phyloP scores from a whole-genome alignment of 2,113 vertebrate genomes.

The Bothrops jararaca region DNA sequence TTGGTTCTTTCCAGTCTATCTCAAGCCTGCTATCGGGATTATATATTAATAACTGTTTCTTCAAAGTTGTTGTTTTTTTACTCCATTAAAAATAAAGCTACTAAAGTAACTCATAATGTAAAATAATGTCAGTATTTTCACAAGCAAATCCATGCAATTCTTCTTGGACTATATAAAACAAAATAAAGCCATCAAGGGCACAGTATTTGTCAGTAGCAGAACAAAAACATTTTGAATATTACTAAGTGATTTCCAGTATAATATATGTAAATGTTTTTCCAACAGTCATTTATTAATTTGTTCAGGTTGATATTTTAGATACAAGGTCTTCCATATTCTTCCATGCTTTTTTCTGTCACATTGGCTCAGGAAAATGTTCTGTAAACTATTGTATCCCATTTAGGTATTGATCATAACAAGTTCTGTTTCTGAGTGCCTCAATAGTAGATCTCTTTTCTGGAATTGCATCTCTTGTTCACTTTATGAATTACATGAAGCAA shows the following conservation, averaged over 20 bases:
- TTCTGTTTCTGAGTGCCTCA: neutral
- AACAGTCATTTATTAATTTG: neutral
- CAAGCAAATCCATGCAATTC: neutral
- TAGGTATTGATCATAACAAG: neutral
- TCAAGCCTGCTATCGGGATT: neutral
- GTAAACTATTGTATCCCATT: neutral
- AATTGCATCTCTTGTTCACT: neutral
- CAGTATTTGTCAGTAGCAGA: neutral
- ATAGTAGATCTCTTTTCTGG: neutral
- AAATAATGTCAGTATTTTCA: slow-evolving; percentile 6
- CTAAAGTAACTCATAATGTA: neutral
- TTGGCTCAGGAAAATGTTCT: neutral
- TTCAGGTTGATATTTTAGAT: neutral
- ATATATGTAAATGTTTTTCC: neutral
- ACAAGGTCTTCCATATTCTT: neutral
- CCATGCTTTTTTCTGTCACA: neutral
- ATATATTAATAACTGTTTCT: neutral
- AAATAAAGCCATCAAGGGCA: neutral
- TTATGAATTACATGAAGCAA: neutral
- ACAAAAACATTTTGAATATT: neutral
- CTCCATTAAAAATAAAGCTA: neutral
- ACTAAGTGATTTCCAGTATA: neutral
- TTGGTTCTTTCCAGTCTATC: neutral
- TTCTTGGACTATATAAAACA: neutral
- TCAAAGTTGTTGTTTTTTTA: neutral